phyloP scores from a whole-genome alignment of 1,140 invertebrate genomes.

The Carposina sasakii region DNA sequence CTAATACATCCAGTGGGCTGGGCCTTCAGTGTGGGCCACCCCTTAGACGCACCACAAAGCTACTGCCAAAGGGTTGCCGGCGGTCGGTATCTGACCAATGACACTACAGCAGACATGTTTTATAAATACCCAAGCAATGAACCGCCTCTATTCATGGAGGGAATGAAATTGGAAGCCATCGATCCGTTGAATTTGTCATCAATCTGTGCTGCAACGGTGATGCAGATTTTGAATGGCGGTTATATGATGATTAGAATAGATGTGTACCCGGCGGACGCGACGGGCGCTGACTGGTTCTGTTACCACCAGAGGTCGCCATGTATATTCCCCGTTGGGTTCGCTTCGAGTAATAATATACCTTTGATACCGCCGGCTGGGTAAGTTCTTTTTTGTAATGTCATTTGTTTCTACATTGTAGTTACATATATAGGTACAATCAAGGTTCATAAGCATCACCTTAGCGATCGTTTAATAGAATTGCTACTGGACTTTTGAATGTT shows the following conservation, averaged over 20 bases:
- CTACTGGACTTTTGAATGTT: too few relatives aligned
- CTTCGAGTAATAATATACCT: conserved; percentile 85
- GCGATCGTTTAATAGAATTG: too few relatives aligned
- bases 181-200: conserved; percentile 95
- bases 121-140: conserved; percentile 53
- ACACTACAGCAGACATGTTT: conserved; percentile 78
- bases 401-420: too few relatives aligned
- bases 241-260: conserved; percentile 98
- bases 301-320: conserved; percentile 94
- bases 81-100: conserved; percentile 78
- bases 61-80: conserved; percentile 80
- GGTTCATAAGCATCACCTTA: too few relatives aligned
- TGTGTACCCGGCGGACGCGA: conserved; percentile 87
- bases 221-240: conserved; percentile 91
- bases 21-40: conserved; percentile 90
- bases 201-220: conserved; percentile 96
- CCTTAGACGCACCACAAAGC: conserved; percentile 84
- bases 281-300: conserved; percentile 96
- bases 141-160: conserved; percentile 80
- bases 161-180: conserved; percentile 97
- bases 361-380: conserved; percentile 90
- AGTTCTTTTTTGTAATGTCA: conserved; percentile 19
- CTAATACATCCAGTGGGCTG: conserved; percentile 96
- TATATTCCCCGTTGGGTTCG: conserved; percentile 97
- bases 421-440: too few relatives aligned